Evolutionary conservation across 35 echinoderm and acorn worm genomes (phyloP), one percentile per base, ranked within the genome.

Genomic region (Ophioderma brevispina): DNA sequence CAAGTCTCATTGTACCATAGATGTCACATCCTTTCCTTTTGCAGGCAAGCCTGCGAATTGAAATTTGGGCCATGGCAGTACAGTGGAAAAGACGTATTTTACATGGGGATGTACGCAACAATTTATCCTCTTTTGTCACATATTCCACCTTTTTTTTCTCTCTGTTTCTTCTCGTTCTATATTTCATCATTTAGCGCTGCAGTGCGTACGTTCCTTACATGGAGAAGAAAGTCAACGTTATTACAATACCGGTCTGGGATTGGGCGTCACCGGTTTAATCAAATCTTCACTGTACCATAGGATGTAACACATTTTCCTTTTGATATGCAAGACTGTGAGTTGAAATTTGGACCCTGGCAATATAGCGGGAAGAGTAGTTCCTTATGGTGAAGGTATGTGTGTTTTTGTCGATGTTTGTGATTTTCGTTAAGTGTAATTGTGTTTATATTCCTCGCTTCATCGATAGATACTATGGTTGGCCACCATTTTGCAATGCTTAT

Each of bases 301-400:
- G 83, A 83, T 33, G 93, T 95, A n/a, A 90, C 84, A 1, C 84
- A 91, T 14, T 95, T 95, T 40, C 93, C 93, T 1, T 95, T 95
- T 77, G 93, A 95, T 78, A 49, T 81, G 3, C 93, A 95, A 38
- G 35, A 79, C 32, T 95, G 93, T 91, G 63, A 86, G 37, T 34
- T 95, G 55, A 95, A 95, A 32, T 95, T 95, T 55, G 93, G 93
- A n/a, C 93, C 93, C 19, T 95, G 93, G 93, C 93, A 95, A 56
- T 76, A 95, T 55, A 84, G 91, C 35, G 89, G 79, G 3, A 76
- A 75, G n/a, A 41, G 78, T 95, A 10, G 81, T 82, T 0, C 37
- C 91, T 25, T 75, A 75, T 46, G 93, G 93, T 25, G 70, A 40
- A 91, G 93, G 93, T 95, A 82, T 17, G 49, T 38, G 35, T 33